Evolutionary conservation across 2,113 vertebrate species (phyloP).

Genomic region (Canis aureus): DNA sequence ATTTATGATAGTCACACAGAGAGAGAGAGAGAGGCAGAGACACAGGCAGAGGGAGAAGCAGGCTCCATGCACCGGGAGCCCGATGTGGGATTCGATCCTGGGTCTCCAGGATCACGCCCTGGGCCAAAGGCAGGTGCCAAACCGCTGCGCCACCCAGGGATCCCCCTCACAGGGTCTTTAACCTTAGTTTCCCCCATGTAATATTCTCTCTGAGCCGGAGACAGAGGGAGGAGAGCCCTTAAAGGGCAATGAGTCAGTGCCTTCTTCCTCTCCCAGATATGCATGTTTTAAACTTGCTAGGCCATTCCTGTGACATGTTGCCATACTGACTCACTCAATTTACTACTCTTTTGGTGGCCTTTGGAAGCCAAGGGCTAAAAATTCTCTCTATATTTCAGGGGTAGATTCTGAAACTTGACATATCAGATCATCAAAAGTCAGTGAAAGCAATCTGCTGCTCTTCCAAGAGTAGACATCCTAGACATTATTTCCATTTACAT

Average conservation of each 20-base stretch:
- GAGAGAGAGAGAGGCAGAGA: too few relatives aligned
- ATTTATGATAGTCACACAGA: too few relatives aligned
- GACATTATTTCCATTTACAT: background rate
- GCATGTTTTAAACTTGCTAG: background rate
- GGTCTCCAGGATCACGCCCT: too few relatives aligned
- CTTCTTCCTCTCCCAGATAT: background rate
- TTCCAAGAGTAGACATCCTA: background rate
- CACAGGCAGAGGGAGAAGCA: too few relatives aligned
- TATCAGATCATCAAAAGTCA: background rate
- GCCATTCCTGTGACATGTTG: background rate
- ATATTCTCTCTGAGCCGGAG: background rate
- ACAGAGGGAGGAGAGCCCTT: background rate
- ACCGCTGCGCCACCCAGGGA: too few relatives aligned
- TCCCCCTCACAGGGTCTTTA: background rate
- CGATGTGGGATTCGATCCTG: too few relatives aligned
- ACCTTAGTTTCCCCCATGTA: background rate
- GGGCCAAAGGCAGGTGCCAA: too few relatives aligned
- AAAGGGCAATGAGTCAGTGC: background rate
- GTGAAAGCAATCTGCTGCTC: background rate
- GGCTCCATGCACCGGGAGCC: too few relatives aligned
- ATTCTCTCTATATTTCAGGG: background rate
- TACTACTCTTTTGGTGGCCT: background rate
- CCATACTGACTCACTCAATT: background rate
- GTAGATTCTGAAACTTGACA: background rate
- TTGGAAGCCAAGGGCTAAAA: background rate